Conservation (phyloP, 1,140 invertebrate genomes). For the Lineus longissimus region DNA sequence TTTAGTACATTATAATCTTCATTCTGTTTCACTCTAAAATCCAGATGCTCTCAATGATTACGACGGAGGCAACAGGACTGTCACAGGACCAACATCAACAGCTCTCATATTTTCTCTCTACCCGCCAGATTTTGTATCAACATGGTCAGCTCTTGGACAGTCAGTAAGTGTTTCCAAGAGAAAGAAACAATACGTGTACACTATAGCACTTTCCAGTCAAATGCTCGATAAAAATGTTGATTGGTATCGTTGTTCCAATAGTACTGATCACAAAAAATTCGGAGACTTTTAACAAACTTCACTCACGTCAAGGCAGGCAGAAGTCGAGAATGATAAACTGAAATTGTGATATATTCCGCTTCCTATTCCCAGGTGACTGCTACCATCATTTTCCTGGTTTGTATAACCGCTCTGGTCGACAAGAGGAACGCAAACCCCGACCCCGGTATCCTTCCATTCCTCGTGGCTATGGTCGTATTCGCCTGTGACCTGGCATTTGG, state of each 20-base stretch:
- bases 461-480: slow-evolving; percentile 58
- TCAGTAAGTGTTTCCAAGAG: slow-evolving; percentile 50
- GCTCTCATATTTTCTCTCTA: slow-evolving; percentile 63
- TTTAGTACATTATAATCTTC: too few relatives aligned
- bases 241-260: too few relatives aligned
- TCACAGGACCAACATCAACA: slow-evolving; percentile 46
- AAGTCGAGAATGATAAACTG: too few relatives aligned
- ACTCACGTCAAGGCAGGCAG: too few relatives aligned
- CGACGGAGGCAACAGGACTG: slow-evolving; percentile 51
- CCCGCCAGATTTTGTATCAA: slow-evolving; percentile 54
- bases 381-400: slow-evolving; percentile 59
- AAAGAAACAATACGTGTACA: background rate
- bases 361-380: slow-evolving; percentile 56
- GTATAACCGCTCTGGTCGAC: slow-evolving; percentile 60
- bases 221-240: background rate
- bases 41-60: slow-evolving; percentile 55
- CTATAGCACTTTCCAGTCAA: background rate
- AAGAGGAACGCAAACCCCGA: slow-evolving; percentile 54
- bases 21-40: slow-evolving; percentile 8
- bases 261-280: too few relatives aligned
- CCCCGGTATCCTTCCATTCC: slow-evolving; percentile 53
- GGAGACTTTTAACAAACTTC: too few relatives aligned
- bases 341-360: too few relatives aligned
- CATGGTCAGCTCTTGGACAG: slow-evolving; percentile 53
- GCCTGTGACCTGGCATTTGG: slow-evolving; percentile 59